Evolutionary conservation across 2,797 vertebrate genomes (phyloP), one percentile per base, ranked within the genome.

Genomic region (Apogon talboti): DNA sequence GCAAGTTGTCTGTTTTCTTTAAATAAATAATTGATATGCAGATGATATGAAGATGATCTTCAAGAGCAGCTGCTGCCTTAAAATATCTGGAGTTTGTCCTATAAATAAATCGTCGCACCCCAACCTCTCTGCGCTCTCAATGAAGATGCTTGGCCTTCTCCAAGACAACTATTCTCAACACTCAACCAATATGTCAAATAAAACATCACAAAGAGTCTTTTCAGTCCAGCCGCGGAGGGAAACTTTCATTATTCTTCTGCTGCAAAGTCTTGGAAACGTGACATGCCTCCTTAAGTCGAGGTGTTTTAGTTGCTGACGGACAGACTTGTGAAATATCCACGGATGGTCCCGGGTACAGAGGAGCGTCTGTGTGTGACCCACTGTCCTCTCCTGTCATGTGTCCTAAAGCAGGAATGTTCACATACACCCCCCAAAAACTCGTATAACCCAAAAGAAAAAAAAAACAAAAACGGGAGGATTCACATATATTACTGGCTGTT

Each of bases 121-220:
- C 67, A 82, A 66, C 78, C 63, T 71, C 67, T 49, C 44, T n/a
- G 66, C 50, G 61, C 79, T 59, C 82, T 71, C 77, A 43, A 61
- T 60, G 71, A 58, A 76, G 85, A 73, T 88, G 85, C 83, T 81
- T 77, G 88, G 87, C 90, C 89, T 93, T 92, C 91, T 91, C 92
- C 92, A 87, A 82, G 86, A 93, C 88, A 87, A 72, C 87, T 91
- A 81, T 86, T 71, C 68, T 74, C 61, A 61, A 75, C 51, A 65
- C 74, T 78, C 76, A 70, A 84, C 62, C 79, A 82, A 87, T 89
- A 89, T 72, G 74, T 82, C 83, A 79, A 89, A 73, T 77, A 76
- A 77, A 85, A 88, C 85, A 82, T 71, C 69, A 69, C 86, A 83
- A 82, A 87, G 83, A 80, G 45, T 55, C 82, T 86, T 88, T 92